Evolutionary conservation across 2,888 invertebrate species (phyloP).

Genomic region (Hyles lineata): DNA sequence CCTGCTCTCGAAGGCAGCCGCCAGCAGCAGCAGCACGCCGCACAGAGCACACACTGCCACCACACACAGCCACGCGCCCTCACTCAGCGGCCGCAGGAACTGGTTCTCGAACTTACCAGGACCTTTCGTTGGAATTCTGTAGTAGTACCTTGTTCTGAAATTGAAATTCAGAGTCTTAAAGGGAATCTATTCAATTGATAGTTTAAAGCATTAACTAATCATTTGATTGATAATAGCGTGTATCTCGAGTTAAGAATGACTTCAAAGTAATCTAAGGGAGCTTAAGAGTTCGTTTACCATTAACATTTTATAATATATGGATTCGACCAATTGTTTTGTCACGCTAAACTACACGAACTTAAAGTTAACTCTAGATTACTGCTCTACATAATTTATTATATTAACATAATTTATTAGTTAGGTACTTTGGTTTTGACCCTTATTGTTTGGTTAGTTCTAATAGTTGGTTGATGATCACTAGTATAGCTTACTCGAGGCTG

Average conservation of each 20-base stretch:
- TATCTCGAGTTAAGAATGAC: too few species aligned
- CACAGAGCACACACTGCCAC: conserved; percentile 59
- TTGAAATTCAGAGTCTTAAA: neutral
- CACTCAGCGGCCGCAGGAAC: conserved; percentile 75
- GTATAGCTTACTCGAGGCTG: conserved; percentile 61
- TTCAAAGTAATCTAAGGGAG: too few species aligned
- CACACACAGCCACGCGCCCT: conserved; percentile 67
- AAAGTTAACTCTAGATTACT: too few species aligned
- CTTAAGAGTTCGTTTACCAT: too few species aligned
- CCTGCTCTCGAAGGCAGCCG: conserved; percentile 62
- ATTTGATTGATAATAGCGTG: too few species aligned
- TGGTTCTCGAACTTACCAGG: conserved; percentile 73
- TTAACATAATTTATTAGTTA: too few species aligned
- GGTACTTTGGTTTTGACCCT: too few species aligned
- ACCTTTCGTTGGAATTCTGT: conserved; percentile 66
- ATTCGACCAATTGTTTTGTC: too few species aligned
- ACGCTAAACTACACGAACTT: too few species aligned
- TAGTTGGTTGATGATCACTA: neutral
- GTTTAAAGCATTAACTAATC: neutral
- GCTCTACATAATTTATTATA: too few species aligned
- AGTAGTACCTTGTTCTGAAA: conserved; percentile 68
- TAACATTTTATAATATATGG: too few species aligned
- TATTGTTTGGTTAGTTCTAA: neutral
- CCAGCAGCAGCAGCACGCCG: conserved; percentile 58
- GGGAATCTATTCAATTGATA: neutral